These are phyloP conservation scores for Ectropis grisescens DNA, from an alignment of 1,140 invertebrate species.

Conservation along the genomic window DNA sequence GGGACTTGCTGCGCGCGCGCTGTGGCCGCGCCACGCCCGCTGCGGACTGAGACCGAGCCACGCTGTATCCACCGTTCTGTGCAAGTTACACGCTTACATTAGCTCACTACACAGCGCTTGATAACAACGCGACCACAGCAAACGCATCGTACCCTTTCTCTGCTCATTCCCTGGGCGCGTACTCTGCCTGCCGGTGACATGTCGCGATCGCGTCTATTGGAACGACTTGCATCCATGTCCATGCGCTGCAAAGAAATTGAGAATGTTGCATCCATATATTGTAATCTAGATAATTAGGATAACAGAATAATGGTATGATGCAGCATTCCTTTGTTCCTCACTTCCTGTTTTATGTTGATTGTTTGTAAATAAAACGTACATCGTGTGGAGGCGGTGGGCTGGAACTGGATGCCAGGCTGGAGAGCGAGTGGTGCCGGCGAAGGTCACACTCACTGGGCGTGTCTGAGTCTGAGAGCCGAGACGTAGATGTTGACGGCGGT, in stretches of 20 bases:
- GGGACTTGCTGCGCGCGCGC: constrained; percentile 75
- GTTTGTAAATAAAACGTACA: no score
- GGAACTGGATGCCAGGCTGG: constrained; percentile 89
- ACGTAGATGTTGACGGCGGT: constrained; percentile 88
- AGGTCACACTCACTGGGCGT: constrained; percentile 91
- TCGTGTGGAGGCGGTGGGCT: constrained; percentile 76
- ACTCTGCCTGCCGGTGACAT: constrained; percentile 84
- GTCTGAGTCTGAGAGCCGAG: constrained; percentile 92
- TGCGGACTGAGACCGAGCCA: constrained; percentile 78
- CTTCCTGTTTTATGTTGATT: no score
- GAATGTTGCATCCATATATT: no score
- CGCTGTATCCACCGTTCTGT: constrained; percentile 64
- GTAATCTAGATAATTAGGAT: no score
- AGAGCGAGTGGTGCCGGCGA: constrained; percentile 70
- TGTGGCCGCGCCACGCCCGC: constrained; percentile 76
- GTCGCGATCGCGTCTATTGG: constrained; percentile 78
- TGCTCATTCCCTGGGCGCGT: constrained; percentile 74
- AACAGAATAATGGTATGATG: no score
- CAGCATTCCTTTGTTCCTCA: no score
- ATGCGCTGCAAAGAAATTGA: constrained; percentile 57
- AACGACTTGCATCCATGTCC: constrained; percentile 60
- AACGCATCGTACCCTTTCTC: constrained; percentile 46
- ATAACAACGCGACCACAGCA: no score
- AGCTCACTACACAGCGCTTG: no score
- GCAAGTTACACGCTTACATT: no score